Percentiles rank a stretch among this genome's conserved stretches.
phyloP scores from a whole-genome alignment of 2,113 vertebrate genomes.

The Coracopsis vasa region DNA sequence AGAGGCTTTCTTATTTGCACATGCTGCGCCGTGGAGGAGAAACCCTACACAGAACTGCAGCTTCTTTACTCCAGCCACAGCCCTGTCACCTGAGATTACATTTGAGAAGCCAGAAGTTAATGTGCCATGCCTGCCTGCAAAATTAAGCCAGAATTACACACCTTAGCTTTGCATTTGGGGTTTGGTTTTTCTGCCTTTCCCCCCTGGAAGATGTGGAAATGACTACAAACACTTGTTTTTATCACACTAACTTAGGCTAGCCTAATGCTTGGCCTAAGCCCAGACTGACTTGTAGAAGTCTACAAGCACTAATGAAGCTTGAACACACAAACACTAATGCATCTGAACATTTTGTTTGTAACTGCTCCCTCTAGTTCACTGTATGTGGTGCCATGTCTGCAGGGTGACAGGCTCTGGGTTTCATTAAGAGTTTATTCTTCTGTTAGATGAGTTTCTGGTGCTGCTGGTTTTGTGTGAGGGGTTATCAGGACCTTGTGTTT shows the following conservation, averaged over 20 bases:
- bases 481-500: not conserved
- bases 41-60: not conserved
- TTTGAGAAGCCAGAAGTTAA: not conserved
- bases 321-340: not conserved
- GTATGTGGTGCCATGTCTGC: not conserved
- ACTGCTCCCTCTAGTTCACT: not conserved
- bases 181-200: rapidly evolving
- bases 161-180: not conserved
- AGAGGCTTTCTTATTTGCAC: slow-evolving; percentile 1
- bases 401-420: not conserved
- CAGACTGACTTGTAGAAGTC: not conserved
- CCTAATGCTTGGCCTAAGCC: not conserved
- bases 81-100: not conserved
- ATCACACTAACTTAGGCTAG: not conserved
- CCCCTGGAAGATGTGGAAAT: not conserved
- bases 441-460: not conserved
- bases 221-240: not conserved
- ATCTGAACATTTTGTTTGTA: not conserved
- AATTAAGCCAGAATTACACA: not conserved
- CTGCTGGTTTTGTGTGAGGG: not conserved
- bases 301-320: not conserved
- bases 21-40: not conserved
- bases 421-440: not conserved
- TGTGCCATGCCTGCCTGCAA: not conserved
- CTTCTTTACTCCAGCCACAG: not conserved